Evolutionary conservation across 2,797 vertebrate species (phyloP).

Genomic region (Sebastiscus tertius): DNA sequence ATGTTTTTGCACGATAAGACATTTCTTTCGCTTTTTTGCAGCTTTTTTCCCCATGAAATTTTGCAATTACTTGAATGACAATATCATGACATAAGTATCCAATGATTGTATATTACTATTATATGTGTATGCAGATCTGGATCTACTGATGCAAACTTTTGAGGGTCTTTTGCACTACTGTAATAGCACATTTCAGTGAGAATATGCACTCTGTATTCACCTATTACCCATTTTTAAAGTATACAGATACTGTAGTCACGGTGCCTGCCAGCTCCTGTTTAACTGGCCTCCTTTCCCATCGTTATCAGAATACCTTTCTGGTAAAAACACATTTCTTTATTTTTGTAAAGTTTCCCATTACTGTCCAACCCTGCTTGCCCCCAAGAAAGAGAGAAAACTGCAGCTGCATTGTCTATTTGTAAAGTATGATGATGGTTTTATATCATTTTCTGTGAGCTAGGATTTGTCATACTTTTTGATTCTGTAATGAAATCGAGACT

Average conservation of each 20-base stretch:
- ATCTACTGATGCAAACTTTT: neutral
- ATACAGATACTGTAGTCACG: neutral
- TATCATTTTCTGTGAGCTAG: conserved; percentile 18
- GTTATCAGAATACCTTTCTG: neutral
- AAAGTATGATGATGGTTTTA: conserved; percentile 20
- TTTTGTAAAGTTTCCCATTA: neutral
- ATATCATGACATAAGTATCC: neutral
- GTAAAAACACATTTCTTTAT: neutral
- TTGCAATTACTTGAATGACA: neutral
- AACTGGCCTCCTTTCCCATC: neutral
- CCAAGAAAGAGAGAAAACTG: neutral
- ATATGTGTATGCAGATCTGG: neutral
- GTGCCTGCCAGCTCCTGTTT: neutral
- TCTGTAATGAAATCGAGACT: conserved; percentile 50
- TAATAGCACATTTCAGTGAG: neutral
- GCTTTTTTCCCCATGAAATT: neutral
- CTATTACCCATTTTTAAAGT: neutral
- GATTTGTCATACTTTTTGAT: conserved; percentile 47
- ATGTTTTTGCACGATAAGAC: neutral
- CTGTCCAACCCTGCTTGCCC: neutral
- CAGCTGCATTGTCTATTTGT: neutral
- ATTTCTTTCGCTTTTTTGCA: neutral
- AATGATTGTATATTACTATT: neutral
- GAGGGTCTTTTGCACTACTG: neutral
- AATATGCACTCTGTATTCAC: neutral